A percentile compares a stretch with the other conserved stretches of the same genome.
These are phyloP conservation scores for Apomyelois bistriatella DNA, from an alignment of 2,888 invertebrate genomes.

Conservation along the genomic window DNA sequence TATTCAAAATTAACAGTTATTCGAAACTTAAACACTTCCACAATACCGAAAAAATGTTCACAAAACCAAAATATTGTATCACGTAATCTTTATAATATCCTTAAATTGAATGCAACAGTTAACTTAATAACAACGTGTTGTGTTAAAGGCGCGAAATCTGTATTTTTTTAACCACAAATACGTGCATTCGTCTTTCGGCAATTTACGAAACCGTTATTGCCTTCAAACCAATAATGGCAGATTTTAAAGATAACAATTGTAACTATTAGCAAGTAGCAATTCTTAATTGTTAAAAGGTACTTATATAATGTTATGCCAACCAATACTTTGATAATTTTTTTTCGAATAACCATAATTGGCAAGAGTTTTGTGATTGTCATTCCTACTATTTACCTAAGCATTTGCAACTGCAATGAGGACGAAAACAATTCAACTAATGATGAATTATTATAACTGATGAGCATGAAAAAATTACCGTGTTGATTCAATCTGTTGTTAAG, in stretches of 20 bases:
- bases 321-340: neutral
- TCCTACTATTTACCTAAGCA: no score
- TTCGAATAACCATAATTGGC: no score
- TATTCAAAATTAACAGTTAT: no score
- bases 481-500: neutral
- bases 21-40: no score
- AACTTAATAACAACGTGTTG: conserved; percentile 56
- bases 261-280: neutral
- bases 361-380: no score
- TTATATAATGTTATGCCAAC: neutral
- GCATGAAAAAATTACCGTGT: neutral
- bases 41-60: neutral
- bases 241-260: neutral
- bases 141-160: conserved; percentile 67
- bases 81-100: conserved; percentile 26
- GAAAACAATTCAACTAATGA: neutral
- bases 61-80: neutral
- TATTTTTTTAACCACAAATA: conserved; percentile 44
- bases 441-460: neutral
- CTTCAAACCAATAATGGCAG: neutral
- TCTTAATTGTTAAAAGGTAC: no score
- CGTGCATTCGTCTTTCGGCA: conserved; percentile 39
- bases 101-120: conserved; percentile 53
- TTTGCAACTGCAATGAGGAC: neutral
- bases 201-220: conserved; percentile 35